Base-by-base conservation (phyloP, 64 coral and sea anemone species). In the Montipora cactus region DNA sequence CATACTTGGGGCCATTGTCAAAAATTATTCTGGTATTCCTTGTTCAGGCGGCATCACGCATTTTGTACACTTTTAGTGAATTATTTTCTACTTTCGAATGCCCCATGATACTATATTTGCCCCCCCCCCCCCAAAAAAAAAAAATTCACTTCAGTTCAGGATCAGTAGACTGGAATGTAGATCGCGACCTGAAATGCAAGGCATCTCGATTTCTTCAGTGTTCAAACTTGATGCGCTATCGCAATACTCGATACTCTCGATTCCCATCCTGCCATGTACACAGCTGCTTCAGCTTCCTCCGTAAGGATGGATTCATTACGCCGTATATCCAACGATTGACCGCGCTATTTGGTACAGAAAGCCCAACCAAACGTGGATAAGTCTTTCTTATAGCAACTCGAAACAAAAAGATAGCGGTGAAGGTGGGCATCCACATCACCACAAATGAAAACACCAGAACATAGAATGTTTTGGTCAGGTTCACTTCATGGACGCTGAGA, bases 281-380 rank as follows among this genome's bases (percentile, higher is more conserved):
- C n/a, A 71, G 68, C 68, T 71, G 21, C 8, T 23, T 71, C 10
- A 71, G 21, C 23, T 82, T 82, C 4, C 59, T 44, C 4, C 80
- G 22, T 12, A 82, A 59, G 2, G 80, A 59, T 44, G 80, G 55
- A 37, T 44, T 64, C 80, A 82, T 82, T 1, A 44, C 80, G 3
- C 80, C 57, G 12, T 82, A 82, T 44, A 82, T 82, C 80, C 80
- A 82, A 5, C 25, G 80, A 45, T 82, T 82, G 2, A 82, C 5
- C 13, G 80, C 80, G 16, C 80, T 82, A 16, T 58, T 82, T 5
- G 80, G 80, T 4, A 82, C 58, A 44, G 51, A 11, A 15, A 82
- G 23, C 14, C 23, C 80, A 61, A 64, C 80, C 1, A 58, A n/a
- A 8, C 80, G 57, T 28, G 57, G 55, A 82, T 59, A 44, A 2